Percentiles rank a stretch among this genome's conserved stretches.
Evolutionary conservation across 2,113 vertebrate species (phyloP).

Genomic region (Macquaria ambigua): DNA sequence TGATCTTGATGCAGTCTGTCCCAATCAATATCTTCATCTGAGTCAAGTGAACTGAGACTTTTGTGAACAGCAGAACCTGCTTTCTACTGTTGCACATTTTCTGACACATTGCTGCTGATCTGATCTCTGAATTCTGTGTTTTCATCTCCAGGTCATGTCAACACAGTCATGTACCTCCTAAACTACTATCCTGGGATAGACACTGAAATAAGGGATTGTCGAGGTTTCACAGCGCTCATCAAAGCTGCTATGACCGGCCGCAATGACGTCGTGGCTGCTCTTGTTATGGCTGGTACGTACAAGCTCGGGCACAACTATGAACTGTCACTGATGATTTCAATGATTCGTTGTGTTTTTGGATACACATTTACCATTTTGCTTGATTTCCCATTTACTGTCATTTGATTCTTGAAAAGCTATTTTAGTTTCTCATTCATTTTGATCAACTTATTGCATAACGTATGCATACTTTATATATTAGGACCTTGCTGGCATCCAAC

Average conservation of each 20-base stretch:
- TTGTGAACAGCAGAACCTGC: background rate
- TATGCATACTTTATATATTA: background rate
- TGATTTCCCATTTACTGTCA: background rate
- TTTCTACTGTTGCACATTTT: slow-evolving; percentile 5
- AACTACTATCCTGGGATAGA: slow-evolving; percentile 87
- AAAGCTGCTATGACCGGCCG: slow-evolving; percentile 89
- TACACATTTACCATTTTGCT: background rate
- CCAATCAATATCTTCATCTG: background rate
- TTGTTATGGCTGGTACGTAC: slow-evolving; percentile 89
- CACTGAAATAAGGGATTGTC: slow-evolving; percentile 85
- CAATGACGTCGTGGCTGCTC: slow-evolving; percentile 83
- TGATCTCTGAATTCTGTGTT: slow-evolving; percentile 37
- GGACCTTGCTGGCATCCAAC: background rate
- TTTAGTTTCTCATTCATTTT: background rate
- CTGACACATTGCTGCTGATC: background rate
- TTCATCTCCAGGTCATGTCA: slow-evolving; percentile 82
- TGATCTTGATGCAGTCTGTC: background rate
- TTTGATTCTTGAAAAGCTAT: background rate
- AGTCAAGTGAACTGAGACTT: background rate
- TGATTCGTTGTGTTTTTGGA: background rate
- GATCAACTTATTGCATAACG: background rate
- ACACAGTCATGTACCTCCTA: slow-evolving; percentile 89
- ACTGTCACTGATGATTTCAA: background rate
- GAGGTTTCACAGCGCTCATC: slow-evolving; percentile 92
- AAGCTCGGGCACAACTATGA: background rate